phyloP scores from a whole-genome alignment of 2,888 invertebrate genomes.

The Pyrgus malvae region DNA sequence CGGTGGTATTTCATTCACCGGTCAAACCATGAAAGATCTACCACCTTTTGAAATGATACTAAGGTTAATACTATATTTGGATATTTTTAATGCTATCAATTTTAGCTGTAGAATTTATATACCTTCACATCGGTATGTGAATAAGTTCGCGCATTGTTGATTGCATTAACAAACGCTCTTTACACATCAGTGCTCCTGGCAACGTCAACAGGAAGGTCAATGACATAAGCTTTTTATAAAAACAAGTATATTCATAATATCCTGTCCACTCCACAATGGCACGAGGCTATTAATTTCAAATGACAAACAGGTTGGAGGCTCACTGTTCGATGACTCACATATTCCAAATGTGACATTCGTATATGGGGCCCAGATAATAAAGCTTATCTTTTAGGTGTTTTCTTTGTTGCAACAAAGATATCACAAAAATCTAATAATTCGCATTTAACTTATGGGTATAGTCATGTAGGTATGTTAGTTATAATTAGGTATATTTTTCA shows the following conservation, averaged over 20 bases:
- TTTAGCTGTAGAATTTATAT: no score
- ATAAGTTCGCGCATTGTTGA: not conserved
- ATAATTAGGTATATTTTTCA: no score
- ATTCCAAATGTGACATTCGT: not conserved
- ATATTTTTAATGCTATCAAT: no score
- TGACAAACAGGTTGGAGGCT: not conserved
- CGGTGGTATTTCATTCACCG: no score
- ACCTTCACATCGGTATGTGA: not conserved
- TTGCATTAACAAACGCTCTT: not conserved
- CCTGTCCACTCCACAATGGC: conserved; percentile 1
- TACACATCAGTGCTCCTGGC: conserved; percentile 4
- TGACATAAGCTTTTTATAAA: conserved; percentile 14
- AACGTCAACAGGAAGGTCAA: conserved; percentile 17
- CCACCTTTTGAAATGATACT: no score
- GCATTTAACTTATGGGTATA: no score
- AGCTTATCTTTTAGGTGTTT: not conserved
- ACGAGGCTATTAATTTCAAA: conserved; percentile 5
- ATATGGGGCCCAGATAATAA: not conserved
- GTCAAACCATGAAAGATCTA: no score
- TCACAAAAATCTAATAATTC: no score
- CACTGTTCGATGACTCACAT: not conserved
- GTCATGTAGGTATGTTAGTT: no score
- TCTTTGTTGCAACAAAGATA: no score
- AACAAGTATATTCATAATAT: conserved; percentile 7
- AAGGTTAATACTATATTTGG: no score